Conservation (phyloP, 1,140 invertebrate genomes). For the Linepithema humile region DNA sequence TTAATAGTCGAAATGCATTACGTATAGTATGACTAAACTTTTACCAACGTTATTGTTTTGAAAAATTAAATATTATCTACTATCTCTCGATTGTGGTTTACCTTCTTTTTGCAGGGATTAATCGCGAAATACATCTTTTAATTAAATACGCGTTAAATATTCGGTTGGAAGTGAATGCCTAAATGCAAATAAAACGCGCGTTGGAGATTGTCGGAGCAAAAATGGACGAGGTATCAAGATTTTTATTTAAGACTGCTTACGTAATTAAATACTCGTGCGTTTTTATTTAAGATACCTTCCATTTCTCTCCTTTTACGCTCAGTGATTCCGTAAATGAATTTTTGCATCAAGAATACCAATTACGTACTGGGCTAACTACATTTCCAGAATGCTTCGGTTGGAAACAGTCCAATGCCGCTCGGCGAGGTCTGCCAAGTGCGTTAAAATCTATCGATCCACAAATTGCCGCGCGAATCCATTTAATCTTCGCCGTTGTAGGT, state of each 20-base stretch:
- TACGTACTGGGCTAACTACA: constrained; percentile 57
- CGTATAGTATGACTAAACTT: too few relatives aligned
- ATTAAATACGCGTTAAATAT: constrained; percentile 36
- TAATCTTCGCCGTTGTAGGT: constrained; percentile 58
- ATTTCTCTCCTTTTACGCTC: constrained; percentile 31
- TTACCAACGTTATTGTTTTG: constrained; percentile 8
- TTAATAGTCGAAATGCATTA: not conserved
- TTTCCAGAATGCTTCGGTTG: constrained; percentile 56
- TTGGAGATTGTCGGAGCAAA: constrained; percentile 7
- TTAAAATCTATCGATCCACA: constrained; percentile 72
- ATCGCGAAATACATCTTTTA: constrained; percentile 22
- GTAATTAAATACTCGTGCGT: constrained; percentile 15
- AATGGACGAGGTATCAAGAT: constrained; percentile 28
- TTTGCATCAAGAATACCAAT: constrained; percentile 70
- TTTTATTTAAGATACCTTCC: constrained; percentile 65
- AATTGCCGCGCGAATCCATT: constrained; percentile 68
- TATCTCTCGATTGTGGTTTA: not conserved
- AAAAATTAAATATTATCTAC: not conserved
- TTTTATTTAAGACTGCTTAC: constrained; percentile 26
- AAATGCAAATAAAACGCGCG: not conserved
- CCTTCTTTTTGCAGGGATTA: not conserved
- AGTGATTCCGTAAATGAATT: constrained; percentile 67
- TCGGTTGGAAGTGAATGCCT: not conserved
- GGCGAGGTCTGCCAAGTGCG: constrained; percentile 68
- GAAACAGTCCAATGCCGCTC: constrained; percentile 66